Conservation (phyloP, 2,113 vertebrate genomes). For the Malurus alboscapulatus region DNA sequence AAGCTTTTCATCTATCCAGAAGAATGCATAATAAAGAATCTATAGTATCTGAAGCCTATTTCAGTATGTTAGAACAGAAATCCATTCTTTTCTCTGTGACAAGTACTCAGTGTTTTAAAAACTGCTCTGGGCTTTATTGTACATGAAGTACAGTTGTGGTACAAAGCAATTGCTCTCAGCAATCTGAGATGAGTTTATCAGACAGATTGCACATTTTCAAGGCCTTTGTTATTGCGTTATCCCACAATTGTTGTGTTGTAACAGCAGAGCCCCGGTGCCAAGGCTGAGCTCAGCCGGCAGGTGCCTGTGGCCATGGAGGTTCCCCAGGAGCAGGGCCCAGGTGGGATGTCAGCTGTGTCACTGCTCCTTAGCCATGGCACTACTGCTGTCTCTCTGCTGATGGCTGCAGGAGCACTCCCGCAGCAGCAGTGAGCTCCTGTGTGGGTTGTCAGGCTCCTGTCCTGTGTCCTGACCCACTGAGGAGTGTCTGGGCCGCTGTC, state of each 20-base stretch:
- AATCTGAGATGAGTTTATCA: neutral
- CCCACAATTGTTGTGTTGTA: neutral
- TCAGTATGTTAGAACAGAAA: neutral
- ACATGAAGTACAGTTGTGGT: neutral
- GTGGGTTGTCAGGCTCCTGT: neutral
- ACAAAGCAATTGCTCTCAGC: neutral
- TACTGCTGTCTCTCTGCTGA: neutral
- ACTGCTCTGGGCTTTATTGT: neutral
- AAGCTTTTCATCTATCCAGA: neutral
- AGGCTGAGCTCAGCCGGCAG: neutral
- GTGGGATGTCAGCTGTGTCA: neutral
- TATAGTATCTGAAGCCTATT: neutral
- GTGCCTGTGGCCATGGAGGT: neutral
- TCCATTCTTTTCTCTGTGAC: neutral
- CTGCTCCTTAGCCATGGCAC: neutral
- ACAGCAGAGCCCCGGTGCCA: neutral
- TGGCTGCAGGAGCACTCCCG: neutral
- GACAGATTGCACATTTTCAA: neutral
- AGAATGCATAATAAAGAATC: neutral
- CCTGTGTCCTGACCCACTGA: neutral
- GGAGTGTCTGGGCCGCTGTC: rapidly evolving
- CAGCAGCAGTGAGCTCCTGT: rapidly evolving
- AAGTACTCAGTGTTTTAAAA: neutral
- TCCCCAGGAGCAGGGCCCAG: neutral
- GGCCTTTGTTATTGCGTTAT: neutral